Evolutionary conservation across 2,888 invertebrate species (phyloP).

Genomic region (Gonocerus acuteangulatus): DNA sequence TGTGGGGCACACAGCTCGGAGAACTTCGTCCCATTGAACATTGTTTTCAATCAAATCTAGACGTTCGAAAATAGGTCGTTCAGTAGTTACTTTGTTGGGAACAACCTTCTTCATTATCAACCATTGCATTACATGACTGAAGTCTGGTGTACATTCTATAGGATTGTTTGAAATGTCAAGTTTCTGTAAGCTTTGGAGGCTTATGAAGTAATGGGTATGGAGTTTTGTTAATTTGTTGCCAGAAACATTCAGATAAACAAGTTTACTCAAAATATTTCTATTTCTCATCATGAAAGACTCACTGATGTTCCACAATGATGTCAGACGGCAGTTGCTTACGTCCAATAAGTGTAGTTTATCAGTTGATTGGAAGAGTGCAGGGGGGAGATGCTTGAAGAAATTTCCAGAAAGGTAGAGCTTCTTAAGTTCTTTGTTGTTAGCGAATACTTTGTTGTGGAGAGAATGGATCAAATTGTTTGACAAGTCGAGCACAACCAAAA

Average conservation of each 20-base stretch:
- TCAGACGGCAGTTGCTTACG: slow-evolving; percentile 60
- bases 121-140: slow-evolving; percentile 59
- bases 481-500: slow-evolving; percentile 61
- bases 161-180: slow-evolving; percentile 60
- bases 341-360: slow-evolving; percentile 58
- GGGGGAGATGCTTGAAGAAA: slow-evolving; percentile 57
- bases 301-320: slow-evolving; percentile 53
- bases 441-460: slow-evolving; percentile 57
- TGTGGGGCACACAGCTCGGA: slow-evolving; percentile 41
- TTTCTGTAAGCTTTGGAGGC: slow-evolving; percentile 38
- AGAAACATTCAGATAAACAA: slow-evolving; percentile 50
- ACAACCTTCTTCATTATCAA: slow-evolving; percentile 48
- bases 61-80: slow-evolving; percentile 39
- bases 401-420: slow-evolving; percentile 65
- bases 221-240: slow-evolving; percentile 51
- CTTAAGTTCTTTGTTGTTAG: slow-evolving; percentile 56
- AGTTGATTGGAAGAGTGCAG: slow-evolving; percentile 57
- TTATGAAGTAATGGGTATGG: slow-evolving; percentile 36
- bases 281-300: slow-evolving; percentile 46
- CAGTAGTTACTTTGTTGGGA: slow-evolving; percentile 35
- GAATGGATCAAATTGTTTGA: slow-evolving; percentile 60
- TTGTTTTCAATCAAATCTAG: slow-evolving; percentile 40
- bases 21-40: slow-evolving; percentile 44
- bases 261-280: slow-evolving; percentile 49
- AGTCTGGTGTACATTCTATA: slow-evolving; percentile 59